These are phyloP conservation scores for Gephyroberyx darwinii DNA, from an alignment of 2,797 vertebrate genomes.

Conservation along the genomic window DNA sequence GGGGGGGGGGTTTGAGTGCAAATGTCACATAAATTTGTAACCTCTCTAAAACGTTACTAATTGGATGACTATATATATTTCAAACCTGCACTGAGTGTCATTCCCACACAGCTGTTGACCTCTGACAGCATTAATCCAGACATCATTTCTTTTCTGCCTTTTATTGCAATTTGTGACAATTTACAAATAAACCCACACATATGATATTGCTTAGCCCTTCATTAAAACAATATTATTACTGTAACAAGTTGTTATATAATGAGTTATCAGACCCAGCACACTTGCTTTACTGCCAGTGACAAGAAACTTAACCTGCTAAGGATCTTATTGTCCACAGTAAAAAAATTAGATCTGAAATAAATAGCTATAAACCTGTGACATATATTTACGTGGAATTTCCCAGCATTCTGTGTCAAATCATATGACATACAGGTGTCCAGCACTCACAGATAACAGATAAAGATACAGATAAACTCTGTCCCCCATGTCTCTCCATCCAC, in stretches of 20 bases:
- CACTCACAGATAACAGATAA: conserved; percentile 47
- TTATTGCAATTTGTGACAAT: conserved; percentile 4
- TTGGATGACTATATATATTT: neutral
- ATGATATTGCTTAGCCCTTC: neutral
- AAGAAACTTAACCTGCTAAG: conserved; percentile 33
- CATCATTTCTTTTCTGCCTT: neutral
- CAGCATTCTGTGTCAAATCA: conserved; percentile 49
- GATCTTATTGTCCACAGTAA: conserved; percentile 1
- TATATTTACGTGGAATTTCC: conserved; percentile 36
- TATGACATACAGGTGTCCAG: conserved; percentile 49
- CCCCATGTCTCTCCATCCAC: neutral
- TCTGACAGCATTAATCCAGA: no score
- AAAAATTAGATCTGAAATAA: conserved; percentile 54
- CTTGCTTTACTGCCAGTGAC: neutral
- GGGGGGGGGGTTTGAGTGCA: neutral
- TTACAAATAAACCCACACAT: neutral
- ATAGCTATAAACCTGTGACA: conserved; percentile 39
- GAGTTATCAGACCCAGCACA: conserved; percentile 2
- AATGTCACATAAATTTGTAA: no score
- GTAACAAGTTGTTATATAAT: conserved; percentile 14
- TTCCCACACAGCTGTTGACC: no score
- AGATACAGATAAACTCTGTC: neutral
- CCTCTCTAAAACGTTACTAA: neutral
- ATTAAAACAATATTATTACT: neutral
- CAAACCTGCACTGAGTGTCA: no score